These are phyloP conservation scores for Xestia ashworthii DNA, from an alignment of 2,888 invertebrate species.

Conservation along the genomic window DNA sequence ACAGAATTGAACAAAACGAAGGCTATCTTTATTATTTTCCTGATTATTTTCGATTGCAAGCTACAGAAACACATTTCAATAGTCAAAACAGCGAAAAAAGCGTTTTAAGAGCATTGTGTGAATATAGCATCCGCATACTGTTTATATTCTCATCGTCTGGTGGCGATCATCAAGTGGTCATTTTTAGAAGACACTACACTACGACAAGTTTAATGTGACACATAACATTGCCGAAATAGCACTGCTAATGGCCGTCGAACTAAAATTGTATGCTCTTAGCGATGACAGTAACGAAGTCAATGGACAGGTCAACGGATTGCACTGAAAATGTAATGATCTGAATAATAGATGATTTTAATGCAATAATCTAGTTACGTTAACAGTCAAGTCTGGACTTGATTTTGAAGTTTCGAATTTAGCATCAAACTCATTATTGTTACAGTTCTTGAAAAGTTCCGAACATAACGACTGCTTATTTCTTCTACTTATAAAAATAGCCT, in stretches of 20 bases:
- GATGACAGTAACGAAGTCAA: constrained; percentile 3
- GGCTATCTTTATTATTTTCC: background rate
- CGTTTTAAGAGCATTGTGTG: background rate
- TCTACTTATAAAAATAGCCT: background rate
- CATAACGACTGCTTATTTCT: background rate
- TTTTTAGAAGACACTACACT: background rate
- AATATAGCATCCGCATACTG: background rate
- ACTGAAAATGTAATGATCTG: too few species aligned
- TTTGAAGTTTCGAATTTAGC: background rate
- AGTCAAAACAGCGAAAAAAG: background rate
- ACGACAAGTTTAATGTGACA: too few species aligned
- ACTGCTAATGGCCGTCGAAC: background rate
- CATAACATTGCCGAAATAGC: background rate
- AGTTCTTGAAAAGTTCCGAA: background rate
- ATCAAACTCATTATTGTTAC: background rate
- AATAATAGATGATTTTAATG: background rate
- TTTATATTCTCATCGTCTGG: background rate
- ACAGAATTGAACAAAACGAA: background rate
- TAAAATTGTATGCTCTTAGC: background rate
- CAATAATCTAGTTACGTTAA: background rate
- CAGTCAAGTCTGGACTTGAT: background rate
- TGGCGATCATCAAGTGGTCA: background rate
- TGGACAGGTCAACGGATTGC: background rate
- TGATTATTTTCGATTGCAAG: constrained; percentile 6
- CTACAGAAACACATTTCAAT: background rate